Evolutionary conservation across 2,797 vertebrate genomes (phyloP).

Genomic region (Tangara arthus): DNA sequence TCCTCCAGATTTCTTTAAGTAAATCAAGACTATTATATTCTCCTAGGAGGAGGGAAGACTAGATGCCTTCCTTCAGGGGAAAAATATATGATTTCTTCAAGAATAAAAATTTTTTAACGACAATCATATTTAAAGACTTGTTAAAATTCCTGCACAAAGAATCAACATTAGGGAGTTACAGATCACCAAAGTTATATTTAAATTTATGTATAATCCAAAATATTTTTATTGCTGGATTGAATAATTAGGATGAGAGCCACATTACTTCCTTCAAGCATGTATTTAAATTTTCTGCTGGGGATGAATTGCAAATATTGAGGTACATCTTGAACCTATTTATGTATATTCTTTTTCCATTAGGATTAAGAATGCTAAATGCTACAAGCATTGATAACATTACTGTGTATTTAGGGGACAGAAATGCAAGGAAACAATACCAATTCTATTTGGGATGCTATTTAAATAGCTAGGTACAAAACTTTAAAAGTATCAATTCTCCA

Average conservation of each 20-base stretch:
- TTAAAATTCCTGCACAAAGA: conserved; percentile 8
- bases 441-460: background rate
- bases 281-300: conserved; percentile 61
- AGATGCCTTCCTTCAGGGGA: background rate
- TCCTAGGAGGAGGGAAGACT: background rate
- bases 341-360: conserved; percentile 54
- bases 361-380: conserved; percentile 58
- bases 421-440: conserved; percentile 8
- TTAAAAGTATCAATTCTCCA: background rate
- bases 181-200: conserved; percentile 7
- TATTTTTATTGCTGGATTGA: conserved; percentile 44
- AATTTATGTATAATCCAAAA: conserved; percentile 18
- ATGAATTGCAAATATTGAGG: conserved; percentile 58
- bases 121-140: background rate
- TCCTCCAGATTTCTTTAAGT: conserved; percentile 38
- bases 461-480: background rate
- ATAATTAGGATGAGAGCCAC: conserved; percentile 28
- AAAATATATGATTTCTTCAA: background rate
- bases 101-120: background rate
- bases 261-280: conserved; percentile 28
- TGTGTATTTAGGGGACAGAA: conserved; percentile 38
- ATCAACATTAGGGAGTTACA: conserved; percentile 33
- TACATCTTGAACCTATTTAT: conserved; percentile 1
- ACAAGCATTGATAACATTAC: conserved; percentile 49
- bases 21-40: conserved; percentile 33